Conservation (phyloP, 2,113 vertebrate genomes). For the Leucosticte australis region DNA sequence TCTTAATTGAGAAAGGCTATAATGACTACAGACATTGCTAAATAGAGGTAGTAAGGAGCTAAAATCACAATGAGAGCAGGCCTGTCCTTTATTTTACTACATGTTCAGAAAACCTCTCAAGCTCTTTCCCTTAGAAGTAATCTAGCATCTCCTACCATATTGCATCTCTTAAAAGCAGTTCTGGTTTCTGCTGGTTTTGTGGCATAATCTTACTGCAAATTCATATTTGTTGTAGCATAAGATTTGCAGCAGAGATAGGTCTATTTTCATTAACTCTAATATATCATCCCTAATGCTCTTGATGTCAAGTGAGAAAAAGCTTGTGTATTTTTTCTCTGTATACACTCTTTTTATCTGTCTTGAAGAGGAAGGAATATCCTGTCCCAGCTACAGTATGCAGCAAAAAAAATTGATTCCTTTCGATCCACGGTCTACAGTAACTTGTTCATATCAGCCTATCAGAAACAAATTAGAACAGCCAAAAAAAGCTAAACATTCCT, state of each 20-base stretch:
- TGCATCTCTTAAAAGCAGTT: neutral
- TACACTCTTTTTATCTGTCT: neutral
- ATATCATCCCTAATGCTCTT: neutral
- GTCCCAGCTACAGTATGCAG: neutral
- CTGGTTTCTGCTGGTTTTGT: neutral
- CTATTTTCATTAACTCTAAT: neutral
- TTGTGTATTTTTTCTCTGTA: neutral
- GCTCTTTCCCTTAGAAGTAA: neutral
- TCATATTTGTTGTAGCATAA: neutral
- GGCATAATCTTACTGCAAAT: neutral
- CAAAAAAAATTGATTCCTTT: neutral
- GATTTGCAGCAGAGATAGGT: neutral
- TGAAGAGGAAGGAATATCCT: neutral
- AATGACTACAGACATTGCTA: neutral
- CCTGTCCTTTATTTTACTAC: neutral
- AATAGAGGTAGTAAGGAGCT: neutral
- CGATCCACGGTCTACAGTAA: neutral
- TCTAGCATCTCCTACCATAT: neutral
- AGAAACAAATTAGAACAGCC: neutral
- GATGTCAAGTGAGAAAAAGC: neutral
- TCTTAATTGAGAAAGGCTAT: neutral
- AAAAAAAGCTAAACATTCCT: slow-evolving; percentile 25
- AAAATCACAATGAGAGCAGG: neutral
- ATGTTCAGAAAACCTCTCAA: neutral
- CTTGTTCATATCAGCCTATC: neutral